phyloP scores from a whole-genome alignment of 2,113 vertebrate genomes.

The Hippocampus zosterae region DNA sequence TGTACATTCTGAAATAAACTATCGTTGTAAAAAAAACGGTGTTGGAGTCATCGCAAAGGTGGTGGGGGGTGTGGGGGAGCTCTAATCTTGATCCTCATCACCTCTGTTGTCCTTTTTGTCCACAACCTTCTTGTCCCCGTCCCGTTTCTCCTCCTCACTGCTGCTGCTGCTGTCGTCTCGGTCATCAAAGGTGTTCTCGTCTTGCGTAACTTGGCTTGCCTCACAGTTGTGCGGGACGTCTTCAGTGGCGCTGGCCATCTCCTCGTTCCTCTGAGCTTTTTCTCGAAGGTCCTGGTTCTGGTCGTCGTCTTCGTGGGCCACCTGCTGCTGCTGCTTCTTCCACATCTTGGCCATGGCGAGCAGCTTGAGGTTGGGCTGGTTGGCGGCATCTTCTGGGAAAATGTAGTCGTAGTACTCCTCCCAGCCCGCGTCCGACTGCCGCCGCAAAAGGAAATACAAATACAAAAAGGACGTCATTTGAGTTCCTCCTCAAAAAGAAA shows the following conservation, averaged over 20 bases:
- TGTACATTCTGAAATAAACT: constrained; percentile 26
- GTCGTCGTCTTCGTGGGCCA: constrained; percentile 47
- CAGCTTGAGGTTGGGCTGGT: constrained; percentile 96
- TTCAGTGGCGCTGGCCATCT: constrained; percentile 38
- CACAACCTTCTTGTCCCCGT: constrained; percentile 11
- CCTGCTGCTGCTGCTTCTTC: constrained; percentile 89
- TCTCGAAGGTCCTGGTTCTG: constrained; percentile 45
- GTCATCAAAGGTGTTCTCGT: constrained; percentile 16
- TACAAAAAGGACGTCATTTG: neutral
- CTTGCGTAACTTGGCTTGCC: neutral
- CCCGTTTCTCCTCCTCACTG: constrained; percentile 32
- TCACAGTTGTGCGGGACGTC: neutral
- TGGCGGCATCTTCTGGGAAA: constrained; percentile 96
- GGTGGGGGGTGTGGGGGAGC: neutral
- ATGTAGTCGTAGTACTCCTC: constrained; percentile 99
- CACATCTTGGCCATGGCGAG: constrained; percentile 98
- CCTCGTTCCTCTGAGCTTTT: constrained; percentile 38
- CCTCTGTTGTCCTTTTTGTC: constrained; percentile 21
- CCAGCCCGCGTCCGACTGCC: constrained; percentile 93
- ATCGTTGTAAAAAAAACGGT: neutral
- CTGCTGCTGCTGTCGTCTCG: constrained; percentile 24
- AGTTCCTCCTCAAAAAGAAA: no score
- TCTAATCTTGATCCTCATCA: constrained; percentile 29
- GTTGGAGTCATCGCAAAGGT: constrained; percentile 2
- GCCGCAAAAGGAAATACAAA: neutral